A percentile compares a stretch with the other conserved stretches of the same genome.
phyloP scores from a whole-genome alignment of 30 jellyfish, hydroid and myxozoan species.

The Hydractinia echinata region DNA sequence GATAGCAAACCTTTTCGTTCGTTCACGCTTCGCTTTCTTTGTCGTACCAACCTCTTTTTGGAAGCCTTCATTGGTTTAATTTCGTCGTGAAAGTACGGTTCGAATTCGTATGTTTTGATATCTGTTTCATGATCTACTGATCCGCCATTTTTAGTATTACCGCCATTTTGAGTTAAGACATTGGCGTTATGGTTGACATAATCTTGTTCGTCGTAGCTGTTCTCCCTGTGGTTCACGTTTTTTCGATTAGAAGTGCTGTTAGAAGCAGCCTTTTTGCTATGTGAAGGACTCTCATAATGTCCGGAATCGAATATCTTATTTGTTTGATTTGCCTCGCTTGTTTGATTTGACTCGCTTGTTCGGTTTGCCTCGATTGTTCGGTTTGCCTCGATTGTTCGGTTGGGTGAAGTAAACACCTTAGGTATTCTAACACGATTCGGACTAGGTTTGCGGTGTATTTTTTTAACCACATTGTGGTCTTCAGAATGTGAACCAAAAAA shows the following conservation, averaged over 20 bases:
- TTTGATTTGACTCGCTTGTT: background rate
- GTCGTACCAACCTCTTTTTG: background rate
- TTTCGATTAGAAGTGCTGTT: background rate
- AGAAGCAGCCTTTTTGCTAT: background rate
- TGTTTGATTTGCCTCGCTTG: background rate
- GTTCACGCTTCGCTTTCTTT: conserved; percentile 10
- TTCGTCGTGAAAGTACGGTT: conserved; percentile 7
- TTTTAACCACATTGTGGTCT: background rate
- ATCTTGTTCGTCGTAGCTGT: background rate
- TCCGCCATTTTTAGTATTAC: background rate
- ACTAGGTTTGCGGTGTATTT: background rate
- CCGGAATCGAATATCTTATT: background rate
- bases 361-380: no score
- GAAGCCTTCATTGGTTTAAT: conserved; percentile 8
- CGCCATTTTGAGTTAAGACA: background rate
- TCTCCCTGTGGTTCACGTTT: background rate
- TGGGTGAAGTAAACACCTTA: background rate
- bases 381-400: background rate
- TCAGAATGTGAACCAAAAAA: conserved; percentile 2
- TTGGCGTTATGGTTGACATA: background rate
- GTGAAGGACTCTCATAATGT: background rate
- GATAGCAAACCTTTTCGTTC: background rate
- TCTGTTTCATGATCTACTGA: background rate
- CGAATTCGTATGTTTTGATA: background rate
- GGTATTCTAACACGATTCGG: conserved; percentile 9